Base-by-base conservation (phyloP, 2,113 vertebrate genomes). In the Pedetes capensis region DNA sequence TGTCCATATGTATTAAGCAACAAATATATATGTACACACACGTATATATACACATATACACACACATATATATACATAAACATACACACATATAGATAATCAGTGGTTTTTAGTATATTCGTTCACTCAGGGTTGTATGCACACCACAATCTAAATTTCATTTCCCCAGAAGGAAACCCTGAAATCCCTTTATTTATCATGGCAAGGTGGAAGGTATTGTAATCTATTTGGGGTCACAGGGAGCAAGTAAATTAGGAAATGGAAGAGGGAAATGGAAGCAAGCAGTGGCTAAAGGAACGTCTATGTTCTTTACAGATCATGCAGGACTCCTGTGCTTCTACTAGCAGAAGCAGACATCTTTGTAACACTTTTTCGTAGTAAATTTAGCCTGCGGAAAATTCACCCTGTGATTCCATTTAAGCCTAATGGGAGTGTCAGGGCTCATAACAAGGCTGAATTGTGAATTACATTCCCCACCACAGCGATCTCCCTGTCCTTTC, bases 381-480 rank as follows among this genome's bases (percentile, higher is more conserved):
- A 85, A 74, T 78, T 66, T 17, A 29, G 81, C 93, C 59, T 55
- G 49, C 79, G 75, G 91, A 66, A 95, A 83, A 69, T 79, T 47
- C 76, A 8, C 84, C 34, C 3, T 93, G 87, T 87, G 90, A 53
- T 93, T 96, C 84, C 93, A 75, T 93, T 93, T 80, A 87, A 82
- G 53, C 76, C 81, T 92, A 68, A 89, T 68, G 69, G 87, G 72
- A 90, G 39, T 59, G 57, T 55, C 44, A 37, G 49, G 61, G 20
- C 94, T 84, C 64, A 68, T 68, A 64, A 74, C 93, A 96, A 78
- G 83, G 39, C 87, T 42, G 87, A 18, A 42, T 66, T 89, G 89
- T 92, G 96, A 87, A 71, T 68, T 86, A 22, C 57, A 27, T 57
- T 87, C 79, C 55, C 72, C 83, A 7, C 49, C 75, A 34, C 80